Percentiles rank a stretch among this genome's conserved stretches.
phyloP scores from a whole-genome alignment of 2,113 vertebrate species.

The Pelecanus crispus region DNA sequence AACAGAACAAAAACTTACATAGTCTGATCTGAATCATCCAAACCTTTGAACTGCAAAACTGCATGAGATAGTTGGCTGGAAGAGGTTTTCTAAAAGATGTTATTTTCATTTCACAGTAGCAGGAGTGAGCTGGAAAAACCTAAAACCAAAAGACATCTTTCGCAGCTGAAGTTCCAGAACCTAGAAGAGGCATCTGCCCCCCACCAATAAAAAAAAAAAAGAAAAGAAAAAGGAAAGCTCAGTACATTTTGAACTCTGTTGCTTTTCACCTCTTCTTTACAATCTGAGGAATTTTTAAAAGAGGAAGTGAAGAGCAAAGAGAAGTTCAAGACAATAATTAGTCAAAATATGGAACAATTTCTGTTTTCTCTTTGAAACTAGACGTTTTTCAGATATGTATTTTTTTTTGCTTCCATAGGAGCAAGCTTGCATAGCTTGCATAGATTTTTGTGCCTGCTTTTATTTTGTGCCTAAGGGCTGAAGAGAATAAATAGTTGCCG shows the following conservation, averaged over 20 bases:
- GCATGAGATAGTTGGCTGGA: not conserved
- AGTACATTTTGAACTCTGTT: not conserved
- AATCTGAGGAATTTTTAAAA: not conserved
- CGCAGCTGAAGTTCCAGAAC: not conserved
- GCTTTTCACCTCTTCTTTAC: accelerated
- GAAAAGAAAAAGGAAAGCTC: not conserved
- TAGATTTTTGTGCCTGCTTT: not conserved
- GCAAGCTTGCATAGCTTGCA: not conserved
- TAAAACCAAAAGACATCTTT: not conserved
- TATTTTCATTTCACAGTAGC: not conserved
- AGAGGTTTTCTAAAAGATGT: not conserved
- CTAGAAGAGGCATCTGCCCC: not conserved
- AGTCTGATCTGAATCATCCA: not conserved
- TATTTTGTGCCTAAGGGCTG: not conserved
- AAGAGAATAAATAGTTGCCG: not conserved
- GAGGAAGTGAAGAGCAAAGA: not conserved
- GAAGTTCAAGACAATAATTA: not conserved
- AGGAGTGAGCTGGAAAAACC: not conserved
- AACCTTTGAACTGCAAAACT: not conserved
- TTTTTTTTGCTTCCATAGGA: not conserved
- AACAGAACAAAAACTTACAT: not conserved
- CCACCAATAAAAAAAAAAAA: too few species aligned
- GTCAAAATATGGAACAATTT: not conserved
- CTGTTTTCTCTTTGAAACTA: not conserved
- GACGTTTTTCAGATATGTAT: not conserved